Evolutionary conservation across 2,797 vertebrate species (phyloP).

Genomic region (Sebastes hopkinsi): DNA sequence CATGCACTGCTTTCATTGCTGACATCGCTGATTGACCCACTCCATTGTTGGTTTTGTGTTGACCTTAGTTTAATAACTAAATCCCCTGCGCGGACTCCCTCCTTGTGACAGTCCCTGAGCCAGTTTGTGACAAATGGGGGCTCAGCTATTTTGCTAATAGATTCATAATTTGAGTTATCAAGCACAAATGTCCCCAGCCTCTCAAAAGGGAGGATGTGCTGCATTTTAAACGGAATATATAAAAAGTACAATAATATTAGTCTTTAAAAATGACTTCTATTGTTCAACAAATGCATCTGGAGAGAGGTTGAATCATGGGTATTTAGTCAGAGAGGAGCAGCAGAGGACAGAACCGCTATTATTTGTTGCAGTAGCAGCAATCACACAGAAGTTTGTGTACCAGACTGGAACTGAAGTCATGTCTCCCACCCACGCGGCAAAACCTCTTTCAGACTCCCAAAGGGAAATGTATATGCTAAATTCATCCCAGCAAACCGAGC

Average conservation of each 20-base stretch:
- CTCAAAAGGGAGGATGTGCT: not conserved
- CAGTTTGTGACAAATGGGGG: not conserved
- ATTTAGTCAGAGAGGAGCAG: not conserved
- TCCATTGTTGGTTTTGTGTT: not conserved
- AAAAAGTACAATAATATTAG: not conserved
- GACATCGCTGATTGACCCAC: not conserved
- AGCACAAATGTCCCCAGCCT: not conserved
- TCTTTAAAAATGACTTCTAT: not conserved
- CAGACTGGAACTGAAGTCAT: slow-evolving; percentile 18
- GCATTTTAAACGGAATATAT: not conserved
- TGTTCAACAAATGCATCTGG: not conserved
- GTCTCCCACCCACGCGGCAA: not conserved
- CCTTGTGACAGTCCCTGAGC: not conserved
- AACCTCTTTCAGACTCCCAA: slow-evolving; percentile 1
- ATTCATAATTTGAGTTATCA: not conserved
- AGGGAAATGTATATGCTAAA: not conserved
- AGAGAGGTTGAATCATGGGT: not conserved
- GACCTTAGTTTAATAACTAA: not conserved
- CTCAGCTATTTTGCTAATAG: not conserved
- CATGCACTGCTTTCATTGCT: not conserved
- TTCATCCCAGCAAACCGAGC: not conserved
- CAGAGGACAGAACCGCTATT: not conserved
- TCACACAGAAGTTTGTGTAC: slow-evolving; percentile 6
- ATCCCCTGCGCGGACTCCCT: not conserved
- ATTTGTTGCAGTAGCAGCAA: slow-evolving; percentile 8